phyloP scores from a whole-genome alignment of 1,140 invertebrate genomes.

The Battus philenor region DNA sequence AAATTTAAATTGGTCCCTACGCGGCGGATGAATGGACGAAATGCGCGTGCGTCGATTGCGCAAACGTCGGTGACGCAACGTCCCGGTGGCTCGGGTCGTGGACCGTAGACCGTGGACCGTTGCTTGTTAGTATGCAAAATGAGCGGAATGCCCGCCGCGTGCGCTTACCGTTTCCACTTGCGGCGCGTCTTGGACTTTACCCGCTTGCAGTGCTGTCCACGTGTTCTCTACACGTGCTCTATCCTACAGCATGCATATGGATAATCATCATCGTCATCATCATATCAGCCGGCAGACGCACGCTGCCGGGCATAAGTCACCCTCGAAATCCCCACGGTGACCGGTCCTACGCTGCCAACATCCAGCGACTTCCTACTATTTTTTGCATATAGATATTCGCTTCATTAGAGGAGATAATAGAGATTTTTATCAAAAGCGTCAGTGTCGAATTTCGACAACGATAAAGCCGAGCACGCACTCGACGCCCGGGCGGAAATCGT shows the following conservation, averaged over 20 bases:
- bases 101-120: no score
- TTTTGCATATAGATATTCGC: no score
- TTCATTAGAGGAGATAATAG: no score
- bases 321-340: no score
- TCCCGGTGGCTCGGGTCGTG: conserved; percentile 36
- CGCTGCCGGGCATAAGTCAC: no score
- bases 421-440: no score
- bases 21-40: conserved; percentile 52
- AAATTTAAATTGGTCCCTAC: conserved; percentile 19
- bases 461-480: conserved; percentile 1
- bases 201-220: not conserved
- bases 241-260: no score
- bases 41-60: conserved; percentile 60
- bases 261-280: no score
- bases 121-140: conserved; percentile 67
- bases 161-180: conserved; percentile 44
- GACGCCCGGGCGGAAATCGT: conserved; percentile 7
- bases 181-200: conserved; percentile 9
- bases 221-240: not conserved
- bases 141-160: conserved; percentile 43
- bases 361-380: no score
- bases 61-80: conserved; percentile 58
- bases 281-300: no score
- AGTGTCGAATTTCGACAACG: no score
- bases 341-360: no score